Base-by-base conservation (phyloP, 2,797 vertebrate genomes). In the Phalloptychus januarius region DNA sequence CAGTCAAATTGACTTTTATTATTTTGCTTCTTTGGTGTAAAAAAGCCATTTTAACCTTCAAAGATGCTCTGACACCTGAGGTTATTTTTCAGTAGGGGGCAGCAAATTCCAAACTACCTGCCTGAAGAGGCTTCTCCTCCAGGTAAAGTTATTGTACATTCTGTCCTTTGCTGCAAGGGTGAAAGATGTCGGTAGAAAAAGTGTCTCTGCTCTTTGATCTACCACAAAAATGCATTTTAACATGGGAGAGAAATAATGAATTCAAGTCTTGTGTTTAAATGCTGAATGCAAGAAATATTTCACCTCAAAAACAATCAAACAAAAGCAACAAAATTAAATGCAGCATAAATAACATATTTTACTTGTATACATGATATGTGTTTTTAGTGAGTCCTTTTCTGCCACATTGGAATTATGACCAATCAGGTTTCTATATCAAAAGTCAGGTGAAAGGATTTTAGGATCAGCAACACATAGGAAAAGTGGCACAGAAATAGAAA, bases 61-160 rank as follows among this genome's bases (percentile, higher is more conserved):
- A 40, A 77, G 44, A 72, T 78, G 48, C 36, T 84, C 46, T 69
- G 54, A 85, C 81, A 79, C 58, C 56, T 77, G 50, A 40, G 83
- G 8, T 84, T 77, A 67, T 87, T 84, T 83, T 88, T 90, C 93
- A 93, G 88, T 90, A 94, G 93, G 86, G 91, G 94, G 92, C 92
- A 93, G 94, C 91, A 94, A 77, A 93, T 87, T 90, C 78, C 50
- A 90, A 85, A 88, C 71, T 79, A 87, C 84, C 79, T 87, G 56
- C 80, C 74, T 74, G 83, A 80, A 82, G n/a, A 73, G 50, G 74
- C 75, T 72, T 61, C 18, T 61, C 18, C n/a, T 31, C 2, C 77
- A 83, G 79, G 80, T 86, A 36, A 79, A 76, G 52, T 80, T 48
- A 38, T 46, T 40, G 44, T 15, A 56, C 45, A 83, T 38, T 69